Conservation (phyloP, 1,140 invertebrate genomes). For the Leptoteleia sp. region DNA sequence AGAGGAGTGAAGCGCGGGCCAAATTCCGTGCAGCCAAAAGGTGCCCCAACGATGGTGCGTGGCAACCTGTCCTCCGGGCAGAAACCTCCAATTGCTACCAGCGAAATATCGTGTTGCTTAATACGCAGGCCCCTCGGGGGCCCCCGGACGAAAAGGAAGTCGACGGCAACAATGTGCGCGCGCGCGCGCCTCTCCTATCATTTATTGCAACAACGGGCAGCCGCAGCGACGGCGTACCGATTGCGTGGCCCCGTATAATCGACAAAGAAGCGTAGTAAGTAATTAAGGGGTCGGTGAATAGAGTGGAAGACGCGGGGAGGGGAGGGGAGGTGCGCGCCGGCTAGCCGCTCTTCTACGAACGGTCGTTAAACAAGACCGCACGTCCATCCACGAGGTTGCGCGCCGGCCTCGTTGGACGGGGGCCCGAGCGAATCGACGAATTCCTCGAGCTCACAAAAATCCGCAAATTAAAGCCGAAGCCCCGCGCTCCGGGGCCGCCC, state of each 20-base stretch:
- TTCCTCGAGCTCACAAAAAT: conserved; percentile 52
- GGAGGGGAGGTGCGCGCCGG: too few species aligned
- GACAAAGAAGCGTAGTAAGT: conserved; percentile 39
- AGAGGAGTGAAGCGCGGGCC: too few species aligned
- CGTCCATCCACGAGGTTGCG: conserved; percentile 43
- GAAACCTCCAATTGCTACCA: conserved; percentile 8
- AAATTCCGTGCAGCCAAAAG: too few species aligned
- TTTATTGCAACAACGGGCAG: conserved; percentile 24
- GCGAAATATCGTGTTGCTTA: conserved; percentile 36
- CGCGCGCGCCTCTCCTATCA: too few species aligned
- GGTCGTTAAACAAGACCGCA: conserved; percentile 58
- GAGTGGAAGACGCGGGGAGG: conserved; percentile 29
- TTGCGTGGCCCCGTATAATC: conserved; percentile 34
- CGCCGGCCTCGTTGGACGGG: conserved; percentile 48
- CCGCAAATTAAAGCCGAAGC: conserved; percentile 58
- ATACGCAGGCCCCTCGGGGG: conserved; percentile 7
- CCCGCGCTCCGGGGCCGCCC: conserved; percentile 46
- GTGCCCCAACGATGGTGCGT: too few species aligned
- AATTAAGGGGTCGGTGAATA: conserved; percentile 54
- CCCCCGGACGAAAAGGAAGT: conserved; percentile 20
- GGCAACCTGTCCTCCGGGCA: too few species aligned
- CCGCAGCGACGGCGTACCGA: conserved; percentile 19
- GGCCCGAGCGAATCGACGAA: conserved; percentile 39
- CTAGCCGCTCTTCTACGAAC: conserved; percentile 48
- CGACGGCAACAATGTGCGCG: too few species aligned